Base-by-base conservation (phyloP, 2,113 vertebrate species). In the Halichoeres trimaculatus region DNA sequence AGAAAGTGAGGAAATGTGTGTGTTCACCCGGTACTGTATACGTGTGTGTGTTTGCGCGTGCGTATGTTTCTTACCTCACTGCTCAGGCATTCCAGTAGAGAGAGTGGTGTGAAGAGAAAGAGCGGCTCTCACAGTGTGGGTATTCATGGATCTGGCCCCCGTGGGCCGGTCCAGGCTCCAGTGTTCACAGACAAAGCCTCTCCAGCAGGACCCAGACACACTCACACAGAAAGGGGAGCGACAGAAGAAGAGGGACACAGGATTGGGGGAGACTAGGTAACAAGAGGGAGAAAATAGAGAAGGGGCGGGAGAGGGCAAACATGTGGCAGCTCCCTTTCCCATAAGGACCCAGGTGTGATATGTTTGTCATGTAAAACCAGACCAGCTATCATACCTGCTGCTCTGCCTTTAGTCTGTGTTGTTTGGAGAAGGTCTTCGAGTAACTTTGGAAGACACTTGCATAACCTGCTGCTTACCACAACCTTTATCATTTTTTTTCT, bases 41-140 rank as follows among this genome's bases (percentile, higher is more conserved):
- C 45, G 1, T 61, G 40, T 76, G 64, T 63, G 63, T 35, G 40
- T 47, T 51, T 52, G 47, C 52, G 64, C 60, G 24, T 63, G 80
- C 70, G 38, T 56, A 76, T 48, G 67, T 79, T 88, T 81, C 92
- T 94, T 94, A 93, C 93, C 93, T 94, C 93, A 94, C 83, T 88
- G 80, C 89, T 93, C 91, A 93, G 92, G 93, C 93, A 94, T 94
- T 91, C 89, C 89, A 86, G 88, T 91, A 92, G 87, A 85, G 90
- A 94, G 89, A 90, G 88, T 89, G 88, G 90, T 92, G 90, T 91
- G 87, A 93, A 93, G 90, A 88, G 86, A 93, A 92, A 92, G 93
- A 90, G 87, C 70, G 59, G 85, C 90, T 93, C 92, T 93, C 92
- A 94, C 93, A 93, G 90, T 93, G 92, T 88, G 92, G 87, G 91